Percentiles rank a stretch among this genome's conserved stretches.
phyloP scores from a whole-genome alignment of 2,113 vertebrate species.

The Lepus americanus region DNA sequence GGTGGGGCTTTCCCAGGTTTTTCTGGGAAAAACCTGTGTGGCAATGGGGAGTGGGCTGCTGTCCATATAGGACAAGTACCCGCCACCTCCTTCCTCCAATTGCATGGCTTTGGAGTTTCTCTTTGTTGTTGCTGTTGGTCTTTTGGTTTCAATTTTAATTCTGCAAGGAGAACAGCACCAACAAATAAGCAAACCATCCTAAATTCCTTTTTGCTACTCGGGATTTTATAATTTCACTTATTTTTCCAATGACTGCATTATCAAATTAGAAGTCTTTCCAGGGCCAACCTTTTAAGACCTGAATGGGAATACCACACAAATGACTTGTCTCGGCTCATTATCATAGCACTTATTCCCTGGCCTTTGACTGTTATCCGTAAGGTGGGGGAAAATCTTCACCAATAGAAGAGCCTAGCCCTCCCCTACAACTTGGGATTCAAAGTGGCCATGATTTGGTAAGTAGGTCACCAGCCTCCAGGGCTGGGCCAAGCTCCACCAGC shows the following conservation, averaged over 20 bases:
- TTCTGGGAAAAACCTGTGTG: constrained; percentile 55
- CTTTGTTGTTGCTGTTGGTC: background rate
- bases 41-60: background rate
- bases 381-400: no score
- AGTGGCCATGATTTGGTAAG: background rate
- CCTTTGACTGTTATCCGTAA: constrained; percentile 4
- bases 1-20: background rate
- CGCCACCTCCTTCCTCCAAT: background rate
- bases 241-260: constrained; percentile 56
- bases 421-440: background rate
- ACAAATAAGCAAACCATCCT: constrained; percentile 59
- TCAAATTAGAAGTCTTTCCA: constrained; percentile 67
- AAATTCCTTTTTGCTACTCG: constrained; percentile 37
- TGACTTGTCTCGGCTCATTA: constrained; percentile 54
- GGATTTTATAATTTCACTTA: constrained; percentile 73
- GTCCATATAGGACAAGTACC: background rate
- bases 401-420: background rate
- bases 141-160: constrained; percentile 25
- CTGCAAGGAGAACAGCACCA: constrained; percentile 66
- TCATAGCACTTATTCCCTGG: background rate
- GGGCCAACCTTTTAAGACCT: background rate
- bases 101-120: background rate
- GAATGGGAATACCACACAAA: constrained; percentile 63
- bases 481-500: background rate
- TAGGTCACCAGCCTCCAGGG: background rate